Conservation (phyloP, 2,797 vertebrate genomes). For the Malacoraja senta region DNA sequence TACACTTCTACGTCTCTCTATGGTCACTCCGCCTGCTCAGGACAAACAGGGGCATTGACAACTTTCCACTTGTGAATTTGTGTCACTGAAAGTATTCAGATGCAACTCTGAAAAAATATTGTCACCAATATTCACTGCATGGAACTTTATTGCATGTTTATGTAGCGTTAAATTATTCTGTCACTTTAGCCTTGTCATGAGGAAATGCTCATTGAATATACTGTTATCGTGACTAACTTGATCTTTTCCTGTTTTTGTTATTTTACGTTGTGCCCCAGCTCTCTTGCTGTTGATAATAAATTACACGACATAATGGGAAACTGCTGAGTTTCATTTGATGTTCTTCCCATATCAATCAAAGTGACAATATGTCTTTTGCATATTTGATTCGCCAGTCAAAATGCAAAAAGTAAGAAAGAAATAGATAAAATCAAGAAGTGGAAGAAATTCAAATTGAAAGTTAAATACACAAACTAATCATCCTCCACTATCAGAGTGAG, state of each 20-base stretch:
- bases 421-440: too few relatives aligned
- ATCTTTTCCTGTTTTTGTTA: neutral
- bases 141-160: slow-evolving; percentile 6
- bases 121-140: neutral
- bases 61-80: neutral
- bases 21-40: neutral
- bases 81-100: neutral
- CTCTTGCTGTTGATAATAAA: neutral
- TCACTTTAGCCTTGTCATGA: neutral
- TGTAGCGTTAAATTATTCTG: neutral
- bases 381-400: neutral
- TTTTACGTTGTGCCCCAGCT: neutral
- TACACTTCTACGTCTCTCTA: neutral
- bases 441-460: neutral
- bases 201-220: slow-evolving; percentile 10
- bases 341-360: neutral
- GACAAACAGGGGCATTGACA: neutral
- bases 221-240: neutral
- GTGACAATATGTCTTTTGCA: neutral
- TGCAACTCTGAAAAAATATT: neutral
- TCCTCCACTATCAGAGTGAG: too few relatives aligned
- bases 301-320: neutral
- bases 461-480: neutral
- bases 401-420: too few relatives aligned
- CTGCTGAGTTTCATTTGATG: neutral